Base-by-base conservation (phyloP, 2,113 vertebrate species). In the Scomber colias region DNA sequence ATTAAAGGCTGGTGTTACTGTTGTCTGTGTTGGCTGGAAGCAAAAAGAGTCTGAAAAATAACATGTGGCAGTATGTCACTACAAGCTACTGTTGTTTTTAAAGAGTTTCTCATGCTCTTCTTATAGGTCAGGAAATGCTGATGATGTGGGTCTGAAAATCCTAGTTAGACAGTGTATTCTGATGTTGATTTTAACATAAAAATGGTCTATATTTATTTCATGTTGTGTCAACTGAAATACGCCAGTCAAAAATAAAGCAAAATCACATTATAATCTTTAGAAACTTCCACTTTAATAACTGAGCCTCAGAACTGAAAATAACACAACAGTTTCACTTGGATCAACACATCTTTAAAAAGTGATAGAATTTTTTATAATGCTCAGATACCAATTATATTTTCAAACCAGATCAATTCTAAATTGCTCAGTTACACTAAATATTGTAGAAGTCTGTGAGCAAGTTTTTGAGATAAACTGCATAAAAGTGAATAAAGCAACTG, bases 111-210 rank as follows among this genome's bases (percentile, higher is more conserved):
- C 19, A 67, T 71, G 31, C 61, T 71, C 53, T 61, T 67, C 15
- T 56, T 13, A n/a, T 45, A 71, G 81, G 73, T 78, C 73, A 69
- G 53, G 40, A 79, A 64, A 30, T 19, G 49, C 54, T 57, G 75
- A 49, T 45, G 13, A 50, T 67, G 62, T 15, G 3, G 31, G 16
- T 44, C 30, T 75, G 40, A 61, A 14, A 63, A 64, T 8, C 11
- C 50, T 56, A 63, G 19, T 0, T 0, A 67, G 31, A 53, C 16
- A 16, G 15, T 57, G 49, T n/a, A 11, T 60, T 35, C 35, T 49
- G 60, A 65, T 73, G 56, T 17, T 76, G 49, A 31, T 40, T 40
- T 40, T 40, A 40, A 40, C 35, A 63, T 8, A 55, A 75, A 50
- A 78, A 40, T 9, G 7, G 31, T 9, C 35, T 40, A 7, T 40